A percentile compares a stretch with the other conserved stretches of the same genome.
phyloP scores from a whole-genome alignment of 1,140 invertebrate genomes.

The Heliconius melpomene region DNA sequence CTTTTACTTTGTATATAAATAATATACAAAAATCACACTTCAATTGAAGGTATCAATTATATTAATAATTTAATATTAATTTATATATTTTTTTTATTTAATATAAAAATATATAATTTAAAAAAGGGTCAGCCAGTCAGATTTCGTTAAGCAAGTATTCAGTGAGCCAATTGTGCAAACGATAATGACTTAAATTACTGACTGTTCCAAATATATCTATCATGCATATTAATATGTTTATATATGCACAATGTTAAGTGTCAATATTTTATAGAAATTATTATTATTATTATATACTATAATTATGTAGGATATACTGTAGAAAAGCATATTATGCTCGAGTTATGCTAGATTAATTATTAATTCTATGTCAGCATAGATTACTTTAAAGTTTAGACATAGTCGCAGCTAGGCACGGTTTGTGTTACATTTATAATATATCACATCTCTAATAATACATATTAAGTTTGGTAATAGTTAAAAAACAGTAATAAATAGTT shows the following conservation, averaged over 20 bases:
- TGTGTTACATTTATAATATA: neutral
- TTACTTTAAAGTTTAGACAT: slow-evolving; percentile 52
- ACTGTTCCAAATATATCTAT: slow-evolving; percentile 74
- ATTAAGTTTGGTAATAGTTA: slow-evolving; percentile 7
- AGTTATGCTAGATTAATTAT: slow-evolving; percentile 45
- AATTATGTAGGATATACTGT: slow-evolving; percentile 49
- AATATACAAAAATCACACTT: neutral
- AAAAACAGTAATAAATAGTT: neutral
- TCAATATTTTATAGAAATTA: slow-evolving; percentile 71
- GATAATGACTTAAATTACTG: slow-evolving; percentile 70
- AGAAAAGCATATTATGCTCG: slow-evolving; percentile 47
- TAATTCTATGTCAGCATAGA: slow-evolving; percentile 44
- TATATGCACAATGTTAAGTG: slow-evolving; percentile 75
- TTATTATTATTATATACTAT: slow-evolving; percentile 33
- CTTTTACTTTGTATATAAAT: neutral
- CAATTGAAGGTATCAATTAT: neutral
- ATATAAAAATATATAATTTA: neutral
- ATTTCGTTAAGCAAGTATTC: slow-evolving; percentile 42
- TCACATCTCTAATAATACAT: neutral
- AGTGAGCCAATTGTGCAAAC: slow-evolving; percentile 70
- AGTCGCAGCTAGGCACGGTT: slow-evolving; percentile 57
- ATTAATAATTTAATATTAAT: neutral
- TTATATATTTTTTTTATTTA: slow-evolving; percentile 5
- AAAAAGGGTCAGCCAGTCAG: slow-evolving; percentile 8
- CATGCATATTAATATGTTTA: slow-evolving; percentile 66